These are phyloP conservation scores for Imbricaverruca yamaguchii DNA, from an alignment of 2,888 invertebrate genomes.

Conservation along the genomic window DNA sequence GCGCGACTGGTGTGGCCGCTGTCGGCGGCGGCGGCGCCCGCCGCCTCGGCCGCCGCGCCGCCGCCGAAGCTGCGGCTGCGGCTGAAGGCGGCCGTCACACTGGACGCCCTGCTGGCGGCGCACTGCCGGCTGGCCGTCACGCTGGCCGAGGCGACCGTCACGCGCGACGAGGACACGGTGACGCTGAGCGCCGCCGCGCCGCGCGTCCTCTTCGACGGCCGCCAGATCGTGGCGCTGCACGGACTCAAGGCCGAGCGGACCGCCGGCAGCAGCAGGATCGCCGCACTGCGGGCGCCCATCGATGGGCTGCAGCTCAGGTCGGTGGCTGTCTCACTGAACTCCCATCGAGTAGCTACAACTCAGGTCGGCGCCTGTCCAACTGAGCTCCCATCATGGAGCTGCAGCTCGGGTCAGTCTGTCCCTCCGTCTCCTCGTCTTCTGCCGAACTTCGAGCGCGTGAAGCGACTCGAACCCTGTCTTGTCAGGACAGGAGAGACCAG, in stretches of 20 bases:
- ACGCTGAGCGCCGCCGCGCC: neutral
- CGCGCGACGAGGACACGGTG: neutral
- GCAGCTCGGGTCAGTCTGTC: too few relatives aligned
- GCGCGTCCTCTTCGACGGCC: neutral
- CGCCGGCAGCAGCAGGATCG: neutral
- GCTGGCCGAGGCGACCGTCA: neutral
- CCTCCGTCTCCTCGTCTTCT: too few relatives aligned
- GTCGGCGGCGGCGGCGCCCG: neutral
- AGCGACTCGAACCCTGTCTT: too few relatives aligned
- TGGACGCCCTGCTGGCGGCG: neutral
- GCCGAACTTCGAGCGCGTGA: too few relatives aligned
- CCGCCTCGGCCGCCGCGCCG: neutral
- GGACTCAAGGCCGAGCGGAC: neutral
- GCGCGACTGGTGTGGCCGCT: neutral
- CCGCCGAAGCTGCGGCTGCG: neutral
- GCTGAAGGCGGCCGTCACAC: neutral
- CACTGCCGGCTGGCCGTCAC: neutral
- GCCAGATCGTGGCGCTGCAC: neutral
- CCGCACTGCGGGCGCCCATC: neutral
- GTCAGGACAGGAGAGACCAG: too few relatives aligned
- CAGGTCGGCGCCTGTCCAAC: too few relatives aligned
- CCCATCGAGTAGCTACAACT: too few relatives aligned
- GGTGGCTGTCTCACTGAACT: neutral
- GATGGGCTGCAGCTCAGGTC: neutral
- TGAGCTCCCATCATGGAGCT: too few relatives aligned